phyloP scores from a whole-genome alignment of 2,888 invertebrate species.

The Brachyopa scutellaris region DNA sequence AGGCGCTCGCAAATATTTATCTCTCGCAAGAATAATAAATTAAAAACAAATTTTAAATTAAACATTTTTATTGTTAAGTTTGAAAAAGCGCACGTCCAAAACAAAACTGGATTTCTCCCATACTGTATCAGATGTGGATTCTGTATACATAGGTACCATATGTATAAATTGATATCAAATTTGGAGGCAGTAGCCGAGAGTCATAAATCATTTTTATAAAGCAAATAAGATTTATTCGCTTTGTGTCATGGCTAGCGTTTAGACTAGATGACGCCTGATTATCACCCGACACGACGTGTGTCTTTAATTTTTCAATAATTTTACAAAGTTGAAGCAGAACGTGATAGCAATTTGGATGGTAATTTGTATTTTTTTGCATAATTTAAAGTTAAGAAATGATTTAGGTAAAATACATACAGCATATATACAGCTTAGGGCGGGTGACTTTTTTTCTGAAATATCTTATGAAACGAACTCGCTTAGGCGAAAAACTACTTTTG shows the following conservation, averaged over 20 bases:
- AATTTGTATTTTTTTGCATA: neutral
- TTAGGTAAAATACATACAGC: too few species aligned
- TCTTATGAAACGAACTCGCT: too few species aligned
- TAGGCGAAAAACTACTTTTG: too few species aligned
- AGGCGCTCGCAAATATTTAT: conserved; percentile 36
- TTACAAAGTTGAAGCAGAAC: neutral
- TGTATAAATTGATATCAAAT: too few species aligned
- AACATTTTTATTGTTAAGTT: neutral
- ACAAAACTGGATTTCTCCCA: too few species aligned
- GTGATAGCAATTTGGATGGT: neutral
- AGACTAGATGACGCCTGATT: conserved; percentile 4
- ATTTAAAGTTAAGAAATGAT: too few species aligned
- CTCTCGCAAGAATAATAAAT: conserved; percentile 4
- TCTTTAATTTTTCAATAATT: neutral
- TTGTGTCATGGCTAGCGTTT: conserved; percentile 9
- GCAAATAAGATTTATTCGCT: conserved; percentile 24
- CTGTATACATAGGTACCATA: too few species aligned
- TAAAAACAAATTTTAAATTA: too few species aligned
- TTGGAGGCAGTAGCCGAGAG: neutral
- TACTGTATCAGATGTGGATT: too few species aligned
- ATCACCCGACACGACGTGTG: neutral
- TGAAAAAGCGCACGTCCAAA: neutral
- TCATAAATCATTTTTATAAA: conserved; percentile 15
- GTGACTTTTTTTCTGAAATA: too few species aligned
- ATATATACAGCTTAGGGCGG: too few species aligned